These are phyloP conservation scores for Syngnathus typhle DNA, from an alignment of 2,113 vertebrate species.

Conservation along the genomic window DNA sequence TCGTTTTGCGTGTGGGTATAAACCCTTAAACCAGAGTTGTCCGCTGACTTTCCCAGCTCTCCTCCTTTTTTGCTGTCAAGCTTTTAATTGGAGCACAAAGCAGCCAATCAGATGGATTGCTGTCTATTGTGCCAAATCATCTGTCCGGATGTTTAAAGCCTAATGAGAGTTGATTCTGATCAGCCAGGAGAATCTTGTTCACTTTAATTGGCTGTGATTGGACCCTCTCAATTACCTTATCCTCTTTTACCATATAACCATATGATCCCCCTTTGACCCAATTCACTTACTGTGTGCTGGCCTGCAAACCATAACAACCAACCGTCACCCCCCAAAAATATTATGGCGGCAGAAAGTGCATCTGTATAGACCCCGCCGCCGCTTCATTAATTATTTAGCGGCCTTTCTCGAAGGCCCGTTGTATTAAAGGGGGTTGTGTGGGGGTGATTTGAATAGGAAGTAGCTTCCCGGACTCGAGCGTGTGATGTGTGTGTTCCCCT, in stretches of 20 bases:
- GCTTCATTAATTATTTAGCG: slow-evolving; percentile 68
- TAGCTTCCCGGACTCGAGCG: slow-evolving; percentile 50
- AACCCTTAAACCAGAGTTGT: too few species aligned
- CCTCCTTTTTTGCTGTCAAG: not conserved
- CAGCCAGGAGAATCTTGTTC: slow-evolving; percentile 28
- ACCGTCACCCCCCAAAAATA: slow-evolving; percentile 47
- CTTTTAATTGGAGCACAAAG: slow-evolving; percentile 53
- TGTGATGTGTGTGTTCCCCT: slow-evolving; percentile 65
- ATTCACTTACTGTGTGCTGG: slow-evolving; percentile 30
- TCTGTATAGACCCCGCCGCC: slow-evolving; percentile 51
- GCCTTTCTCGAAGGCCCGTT: slow-evolving; percentile 54
- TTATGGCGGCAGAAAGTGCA: slow-evolving; percentile 51
- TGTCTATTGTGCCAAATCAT: slow-evolving; percentile 42
- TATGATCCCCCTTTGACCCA: slow-evolving; percentile 28
- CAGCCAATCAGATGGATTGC: slow-evolving; percentile 18
- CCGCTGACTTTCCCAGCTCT: too few species aligned
- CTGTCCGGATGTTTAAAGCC: slow-evolving; percentile 40
- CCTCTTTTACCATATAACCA: slow-evolving; percentile 35
- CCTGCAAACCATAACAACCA: not conserved
- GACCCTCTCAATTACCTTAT: slow-evolving; percentile 27
- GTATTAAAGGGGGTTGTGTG: slow-evolving; percentile 55
- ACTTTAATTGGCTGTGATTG: slow-evolving; percentile 46
- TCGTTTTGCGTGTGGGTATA: too few species aligned
- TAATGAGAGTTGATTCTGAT: slow-evolving; percentile 55
- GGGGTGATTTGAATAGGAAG: slow-evolving; percentile 68